Evolutionary conservation across 2,888 invertebrate genomes (phyloP).

Genomic region (Trisateles emortualis): DNA sequence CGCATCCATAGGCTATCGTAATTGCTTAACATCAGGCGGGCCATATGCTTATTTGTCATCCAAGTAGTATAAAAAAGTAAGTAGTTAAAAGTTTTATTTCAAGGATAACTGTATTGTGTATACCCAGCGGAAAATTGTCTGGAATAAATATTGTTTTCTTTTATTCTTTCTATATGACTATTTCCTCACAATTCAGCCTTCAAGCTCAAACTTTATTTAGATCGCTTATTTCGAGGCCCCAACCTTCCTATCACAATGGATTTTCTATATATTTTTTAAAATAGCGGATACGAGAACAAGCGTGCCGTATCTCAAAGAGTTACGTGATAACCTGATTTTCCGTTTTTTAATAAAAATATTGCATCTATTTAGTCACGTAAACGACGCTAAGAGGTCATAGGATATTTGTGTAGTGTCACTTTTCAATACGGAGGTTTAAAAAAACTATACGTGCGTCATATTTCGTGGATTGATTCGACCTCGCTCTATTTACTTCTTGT

Average conservation of each 20-base stretch:
- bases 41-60: too few relatives aligned
- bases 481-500: conserved; percentile 34
- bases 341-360: conserved; percentile 39
- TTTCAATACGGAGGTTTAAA: conserved; percentile 16
- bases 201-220: background rate
- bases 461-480: conserved; percentile 37
- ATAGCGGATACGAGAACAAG: conserved; percentile 51
- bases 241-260: conserved; percentile 33
- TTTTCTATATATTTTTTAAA: conserved; percentile 41
- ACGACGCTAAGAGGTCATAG: conserved; percentile 21
- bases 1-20: too few relatives aligned
- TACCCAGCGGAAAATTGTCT: too few relatives aligned
- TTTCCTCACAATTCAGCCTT: background rate
- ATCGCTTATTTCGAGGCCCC: conserved; percentile 26
- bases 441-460: conserved; percentile 40
- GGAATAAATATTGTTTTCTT: too few relatives aligned
- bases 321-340: conserved; percentile 54
- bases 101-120: too few relatives aligned
- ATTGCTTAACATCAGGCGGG: too few relatives aligned
- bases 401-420: conserved; percentile 21
- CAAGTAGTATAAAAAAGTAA: too few relatives aligned
- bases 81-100: too few relatives aligned
- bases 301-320: conserved; percentile 53
- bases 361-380: conserved; percentile 43
- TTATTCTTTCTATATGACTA: too few relatives aligned